Evolutionary conservation across 2,888 invertebrate species (phyloP).

Genomic region (Acleris sparsana): DNA sequence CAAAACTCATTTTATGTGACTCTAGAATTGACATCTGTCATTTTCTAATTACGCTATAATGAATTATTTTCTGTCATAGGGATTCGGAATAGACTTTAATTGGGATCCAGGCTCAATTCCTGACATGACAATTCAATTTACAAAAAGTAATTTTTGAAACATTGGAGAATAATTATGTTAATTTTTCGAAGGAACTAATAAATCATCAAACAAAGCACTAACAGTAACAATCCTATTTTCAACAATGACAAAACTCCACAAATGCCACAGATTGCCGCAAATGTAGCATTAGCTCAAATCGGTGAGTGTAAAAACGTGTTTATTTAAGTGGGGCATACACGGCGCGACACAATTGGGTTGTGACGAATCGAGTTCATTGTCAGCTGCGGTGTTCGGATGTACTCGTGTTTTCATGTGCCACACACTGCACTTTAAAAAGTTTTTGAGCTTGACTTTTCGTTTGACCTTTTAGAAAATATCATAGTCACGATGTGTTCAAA

Average conservation of each 20-base stretch:
- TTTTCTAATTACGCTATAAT: too few relatives aligned
- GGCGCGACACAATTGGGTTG: constrained; percentile 19
- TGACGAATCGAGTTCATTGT: constrained; percentile 20
- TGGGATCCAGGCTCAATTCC: too few relatives aligned
- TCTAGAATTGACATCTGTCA: too few relatives aligned
- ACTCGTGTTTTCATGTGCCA: constrained; percentile 4
- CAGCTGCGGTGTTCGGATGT: not conserved
- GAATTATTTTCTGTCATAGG: too few relatives aligned
- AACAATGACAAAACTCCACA: not conserved
- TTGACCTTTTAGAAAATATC: not conserved
- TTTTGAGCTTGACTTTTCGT: not conserved
- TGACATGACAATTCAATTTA: too few relatives aligned
- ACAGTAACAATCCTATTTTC: not conserved
- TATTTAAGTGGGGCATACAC: constrained; percentile 19
- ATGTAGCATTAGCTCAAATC: constrained; percentile 5
- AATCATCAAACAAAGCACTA: too few relatives aligned
- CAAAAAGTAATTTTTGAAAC: too few relatives aligned
- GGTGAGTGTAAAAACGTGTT: constrained; percentile 27
- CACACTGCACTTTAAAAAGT: constrained; percentile 10
- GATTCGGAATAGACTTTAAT: too few relatives aligned
- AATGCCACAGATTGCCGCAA: not conserved
- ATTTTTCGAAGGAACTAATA: too few relatives aligned
- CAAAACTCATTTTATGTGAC: too few relatives aligned
- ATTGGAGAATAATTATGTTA: too few relatives aligned
- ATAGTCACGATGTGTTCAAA: not conserved